phyloP scores from a whole-genome alignment of 1,140 invertebrate species.

The Orussus abietinus region DNA sequence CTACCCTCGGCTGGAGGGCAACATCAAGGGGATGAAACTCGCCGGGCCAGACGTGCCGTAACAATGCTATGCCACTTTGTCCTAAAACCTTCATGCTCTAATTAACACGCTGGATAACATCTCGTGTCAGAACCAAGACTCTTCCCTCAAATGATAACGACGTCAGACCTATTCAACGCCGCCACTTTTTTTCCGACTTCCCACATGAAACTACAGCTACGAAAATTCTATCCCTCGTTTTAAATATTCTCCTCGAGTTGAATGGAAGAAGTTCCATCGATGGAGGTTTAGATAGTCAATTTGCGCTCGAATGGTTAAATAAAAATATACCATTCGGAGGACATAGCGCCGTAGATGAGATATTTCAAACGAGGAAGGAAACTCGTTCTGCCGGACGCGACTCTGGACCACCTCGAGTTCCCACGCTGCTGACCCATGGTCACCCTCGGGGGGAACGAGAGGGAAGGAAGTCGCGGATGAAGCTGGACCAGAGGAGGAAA shows the following conservation, averaged over 20 bases:
- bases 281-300: slow-evolving; percentile 1
- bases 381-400: slow-evolving; percentile 32
- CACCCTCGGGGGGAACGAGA: slow-evolving; percentile 21
- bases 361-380: slow-evolving; percentile 19
- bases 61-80: background rate
- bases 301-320: slow-evolving; percentile 6
- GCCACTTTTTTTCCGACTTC: no score
- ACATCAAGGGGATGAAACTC: slow-evolving; percentile 22
- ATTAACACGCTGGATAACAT: no score
- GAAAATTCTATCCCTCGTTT: slow-evolving; percentile 4
- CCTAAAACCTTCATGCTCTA: no score
- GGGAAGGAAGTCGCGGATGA: slow-evolving; percentile 16
- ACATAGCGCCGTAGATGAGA: background rate
- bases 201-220: no score
- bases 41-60: slow-evolving; percentile 13
- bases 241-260: background rate
- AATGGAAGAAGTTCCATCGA: slow-evolving; percentile 2
- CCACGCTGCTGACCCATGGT: slow-evolving; percentile 38
- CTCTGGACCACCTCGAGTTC: slow-evolving; percentile 36
- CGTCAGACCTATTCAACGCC: no score
- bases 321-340: no score
- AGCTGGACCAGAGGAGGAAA: background rate
- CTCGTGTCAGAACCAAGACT: no score
- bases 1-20: slow-evolving; percentile 10
- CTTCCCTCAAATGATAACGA: no score